phyloP scores from a whole-genome alignment of 2,797 vertebrate genomes.

The Enteromius treurensis region DNA sequence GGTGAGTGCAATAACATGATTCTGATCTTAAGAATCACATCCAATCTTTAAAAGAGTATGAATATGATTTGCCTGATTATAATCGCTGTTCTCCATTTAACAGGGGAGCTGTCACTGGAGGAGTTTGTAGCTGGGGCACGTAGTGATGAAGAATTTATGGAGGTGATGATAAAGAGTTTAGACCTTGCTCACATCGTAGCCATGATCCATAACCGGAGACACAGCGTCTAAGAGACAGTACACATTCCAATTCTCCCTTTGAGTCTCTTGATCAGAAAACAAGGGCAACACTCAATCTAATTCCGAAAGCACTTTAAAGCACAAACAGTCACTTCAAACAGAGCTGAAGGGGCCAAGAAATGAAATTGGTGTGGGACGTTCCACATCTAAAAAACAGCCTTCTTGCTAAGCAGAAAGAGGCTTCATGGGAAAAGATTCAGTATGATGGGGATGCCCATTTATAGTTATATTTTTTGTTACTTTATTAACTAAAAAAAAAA shows the following conservation, averaged over 20 bases:
- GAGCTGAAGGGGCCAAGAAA: neutral
- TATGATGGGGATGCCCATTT: neutral
- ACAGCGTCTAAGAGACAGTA: conserved; percentile 74
- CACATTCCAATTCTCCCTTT: neutral
- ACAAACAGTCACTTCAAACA: conserved; percentile 1
- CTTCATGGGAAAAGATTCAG: conserved; percentile 11
- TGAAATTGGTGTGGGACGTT: neutral
- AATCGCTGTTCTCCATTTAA: neutral
- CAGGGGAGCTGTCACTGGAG: conserved; percentile 89
- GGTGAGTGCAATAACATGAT: conserved; percentile 73
- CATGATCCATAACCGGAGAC: conserved; percentile 87
- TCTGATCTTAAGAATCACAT: neutral
- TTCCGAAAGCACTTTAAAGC: conserved; percentile 5
- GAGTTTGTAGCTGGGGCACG: conserved; percentile 89
- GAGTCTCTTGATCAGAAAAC: neutral
- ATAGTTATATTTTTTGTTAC: conserved; percentile 20
- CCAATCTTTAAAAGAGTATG: neutral
- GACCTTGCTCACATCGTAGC: conserved; percentile 88
- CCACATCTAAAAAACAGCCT: conserved; percentile 12
- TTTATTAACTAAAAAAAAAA: neutral
- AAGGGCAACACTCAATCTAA: neutral
- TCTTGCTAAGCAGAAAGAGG: neutral
- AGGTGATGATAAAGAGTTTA: conserved; percentile 91
- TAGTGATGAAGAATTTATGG: conserved; percentile 88
- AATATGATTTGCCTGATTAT: neutral